Conservation (phyloP, 1,140 invertebrate species). For the Lerema accius region DNA sequence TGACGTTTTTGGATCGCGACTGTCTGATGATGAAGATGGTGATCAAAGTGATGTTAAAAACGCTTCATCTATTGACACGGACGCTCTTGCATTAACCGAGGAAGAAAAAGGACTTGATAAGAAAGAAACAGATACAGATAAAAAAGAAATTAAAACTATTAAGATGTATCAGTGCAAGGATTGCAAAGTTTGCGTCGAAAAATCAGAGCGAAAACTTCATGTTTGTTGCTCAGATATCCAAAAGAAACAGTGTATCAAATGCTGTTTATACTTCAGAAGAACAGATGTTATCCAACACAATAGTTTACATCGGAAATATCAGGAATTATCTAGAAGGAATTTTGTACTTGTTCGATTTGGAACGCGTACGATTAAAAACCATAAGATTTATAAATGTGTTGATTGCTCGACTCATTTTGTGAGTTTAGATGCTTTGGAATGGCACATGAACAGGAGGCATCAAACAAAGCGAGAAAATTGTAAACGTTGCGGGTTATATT, state of each 20-base stretch:
- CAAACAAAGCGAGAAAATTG: not conserved
- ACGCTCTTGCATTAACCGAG: not conserved
- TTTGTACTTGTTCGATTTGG: slow-evolving; percentile 14
- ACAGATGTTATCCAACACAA: not conserved
- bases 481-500: not conserved
- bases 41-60: not conserved
- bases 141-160: not conserved
- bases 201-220: not conserved
- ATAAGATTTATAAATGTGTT: slow-evolving; percentile 10
- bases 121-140: not conserved
- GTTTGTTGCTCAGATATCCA: slow-evolving; percentile 26
- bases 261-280: slow-evolving; percentile 5
- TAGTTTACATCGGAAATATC: not conserved
- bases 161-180: slow-evolving; percentile 22
- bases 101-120: not conserved
- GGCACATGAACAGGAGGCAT: slow-evolving; percentile 14
- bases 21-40: not conserved
- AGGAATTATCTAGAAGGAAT: slow-evolving; percentile 14
- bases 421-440: not conserved
- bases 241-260: slow-evolving; percentile 8
- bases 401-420: slow-evolving; percentile 18
- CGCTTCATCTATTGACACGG: slow-evolving; percentile 2
- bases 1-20: not conserved
- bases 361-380: not conserved
- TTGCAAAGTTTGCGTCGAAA: slow-evolving; percentile 14